Evolutionary conservation across 2,113 vertebrate species (phyloP).

Genomic region (Bos javanicus): DNA sequence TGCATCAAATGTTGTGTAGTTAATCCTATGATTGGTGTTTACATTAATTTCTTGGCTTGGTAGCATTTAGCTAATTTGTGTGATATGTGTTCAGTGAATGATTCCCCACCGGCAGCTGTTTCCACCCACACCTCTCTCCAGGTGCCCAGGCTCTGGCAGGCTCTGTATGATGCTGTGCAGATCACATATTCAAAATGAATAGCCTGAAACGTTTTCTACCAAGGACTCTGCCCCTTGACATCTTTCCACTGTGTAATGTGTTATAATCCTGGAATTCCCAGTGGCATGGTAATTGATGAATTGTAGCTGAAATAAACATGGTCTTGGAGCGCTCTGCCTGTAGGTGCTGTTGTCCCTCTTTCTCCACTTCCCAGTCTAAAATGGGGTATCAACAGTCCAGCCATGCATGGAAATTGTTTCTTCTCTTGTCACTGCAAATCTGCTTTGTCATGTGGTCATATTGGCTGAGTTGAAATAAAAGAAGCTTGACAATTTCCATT

Average conservation of each 20-base stretch:
- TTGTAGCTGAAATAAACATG: neutral
- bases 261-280: neutral
- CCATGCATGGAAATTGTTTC: neutral
- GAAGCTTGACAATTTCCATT: neutral
- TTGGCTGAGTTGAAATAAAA: neutral
- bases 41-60: neutral
- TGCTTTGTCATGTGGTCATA: neutral
- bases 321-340: neutral
- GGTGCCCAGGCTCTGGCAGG: neutral
- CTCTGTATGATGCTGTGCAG: neutral
- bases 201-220: neutral
- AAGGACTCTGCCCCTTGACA: neutral
- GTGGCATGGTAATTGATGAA: neutral
- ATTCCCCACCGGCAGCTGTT: neutral
- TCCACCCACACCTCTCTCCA: neutral
- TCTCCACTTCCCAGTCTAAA: neutral
- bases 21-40: conserved; percentile 27
- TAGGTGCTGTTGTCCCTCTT: neutral
- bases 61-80: neutral
- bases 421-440: neutral
- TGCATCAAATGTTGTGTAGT: neutral
- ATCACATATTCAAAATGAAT: neutral
- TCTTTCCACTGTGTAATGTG: neutral
- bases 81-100: neutral
- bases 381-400: no score